Evolutionary conservation across 1,140 invertebrate species (phyloP).

Genomic region (Daktulosphaira vitifoliae): DNA sequence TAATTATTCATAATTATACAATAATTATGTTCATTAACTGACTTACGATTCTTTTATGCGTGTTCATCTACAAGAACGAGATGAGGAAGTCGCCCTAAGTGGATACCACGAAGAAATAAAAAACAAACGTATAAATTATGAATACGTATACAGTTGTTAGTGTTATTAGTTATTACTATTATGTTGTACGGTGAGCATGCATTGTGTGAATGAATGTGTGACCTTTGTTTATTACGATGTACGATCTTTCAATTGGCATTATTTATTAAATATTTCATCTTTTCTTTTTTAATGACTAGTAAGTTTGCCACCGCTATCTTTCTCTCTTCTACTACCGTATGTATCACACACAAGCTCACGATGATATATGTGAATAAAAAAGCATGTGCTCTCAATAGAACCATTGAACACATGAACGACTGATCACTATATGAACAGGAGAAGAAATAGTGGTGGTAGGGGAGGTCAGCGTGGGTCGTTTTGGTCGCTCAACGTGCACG

Average conservation of each 20-base stretch:
- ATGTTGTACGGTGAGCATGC: not conserved
- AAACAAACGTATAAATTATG: no score
- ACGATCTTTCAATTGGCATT: constrained; percentile 31
- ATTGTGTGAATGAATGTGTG: constrained; percentile 20
- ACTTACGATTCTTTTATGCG: no score
- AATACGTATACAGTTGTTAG: no score
- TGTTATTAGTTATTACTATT: no score
- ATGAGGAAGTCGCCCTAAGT: no score
- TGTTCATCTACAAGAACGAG: no score
- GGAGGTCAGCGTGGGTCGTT: no score
- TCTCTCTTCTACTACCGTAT: no score
- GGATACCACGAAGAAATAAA: no score
- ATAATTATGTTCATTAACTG: no score
- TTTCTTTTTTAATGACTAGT: not conserved
- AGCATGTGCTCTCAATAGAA: not conserved
- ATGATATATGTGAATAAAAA: not conserved
- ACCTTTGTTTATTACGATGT: constrained; percentile 26
- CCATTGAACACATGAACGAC: not conserved
- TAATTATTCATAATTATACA: no score
- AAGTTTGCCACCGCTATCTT: not conserved
- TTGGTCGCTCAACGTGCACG: no score
- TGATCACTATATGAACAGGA: not conserved
- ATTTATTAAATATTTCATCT: constrained; percentile 22
- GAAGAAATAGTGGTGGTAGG: not conserved
- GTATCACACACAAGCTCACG: not conserved